Evolutionary conservation across 2,888 invertebrate species (phyloP).

Genomic region (Leucania comma): DNA sequence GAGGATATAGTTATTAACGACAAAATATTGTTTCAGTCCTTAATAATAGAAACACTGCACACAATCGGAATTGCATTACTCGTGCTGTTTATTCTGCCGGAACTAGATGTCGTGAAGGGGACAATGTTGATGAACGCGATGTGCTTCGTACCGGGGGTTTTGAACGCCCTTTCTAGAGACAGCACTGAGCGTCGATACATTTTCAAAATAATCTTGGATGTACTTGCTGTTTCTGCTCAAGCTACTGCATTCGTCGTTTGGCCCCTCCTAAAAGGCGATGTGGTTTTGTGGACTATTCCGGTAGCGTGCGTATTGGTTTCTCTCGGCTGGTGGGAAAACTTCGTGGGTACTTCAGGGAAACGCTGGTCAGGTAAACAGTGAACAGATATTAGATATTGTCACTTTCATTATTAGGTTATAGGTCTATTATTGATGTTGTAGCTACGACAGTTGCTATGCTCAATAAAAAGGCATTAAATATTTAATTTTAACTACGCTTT

Average conservation of each 20-base stretch:
- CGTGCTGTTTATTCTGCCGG: conserved; percentile 94
- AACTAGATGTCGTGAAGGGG: conserved; percentile 95
- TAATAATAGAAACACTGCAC: conserved; percentile 94
- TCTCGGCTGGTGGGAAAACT: conserved; percentile 96
- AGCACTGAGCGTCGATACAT: conserved; percentile 77
- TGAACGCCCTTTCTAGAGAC: conserved; percentile 91
- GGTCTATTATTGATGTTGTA: not conserved
- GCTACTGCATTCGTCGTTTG: conserved; percentile 92
- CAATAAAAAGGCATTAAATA: not conserved
- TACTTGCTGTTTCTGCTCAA: conserved; percentile 92
- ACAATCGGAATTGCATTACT: conserved; percentile 94
- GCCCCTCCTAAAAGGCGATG: conserved; percentile 90
- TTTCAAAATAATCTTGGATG: conserved; percentile 88
- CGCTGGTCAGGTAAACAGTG: conserved; percentile 74
- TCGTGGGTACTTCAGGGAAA: conserved; percentile 85
- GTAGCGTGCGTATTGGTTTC: conserved; percentile 93
- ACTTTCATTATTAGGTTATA: not conserved
- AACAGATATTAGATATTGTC: conserved; percentile 1
- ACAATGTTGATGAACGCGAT: conserved; percentile 96
- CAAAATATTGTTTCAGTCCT: conserved; percentile 82
- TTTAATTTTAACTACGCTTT: not conserved
- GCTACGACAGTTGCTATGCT: not conserved
- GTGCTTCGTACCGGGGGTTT: conserved; percentile 95
- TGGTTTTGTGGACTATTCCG: conserved; percentile 91
- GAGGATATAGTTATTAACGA: not conserved